Evolutionary conservation across 2,888 invertebrate genomes (phyloP).

Genomic region (Laothoe populi): DNA sequence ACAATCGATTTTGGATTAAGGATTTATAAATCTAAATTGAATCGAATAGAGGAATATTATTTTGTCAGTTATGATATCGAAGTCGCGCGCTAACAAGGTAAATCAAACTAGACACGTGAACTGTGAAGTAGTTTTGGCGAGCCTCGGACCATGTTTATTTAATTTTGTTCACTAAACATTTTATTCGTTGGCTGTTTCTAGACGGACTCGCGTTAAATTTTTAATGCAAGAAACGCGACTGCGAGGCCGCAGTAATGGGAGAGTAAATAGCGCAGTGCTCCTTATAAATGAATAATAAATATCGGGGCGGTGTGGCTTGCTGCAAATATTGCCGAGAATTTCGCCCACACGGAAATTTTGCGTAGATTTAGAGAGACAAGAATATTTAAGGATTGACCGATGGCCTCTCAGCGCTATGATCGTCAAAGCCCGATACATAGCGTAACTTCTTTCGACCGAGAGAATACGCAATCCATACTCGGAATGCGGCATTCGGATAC

Average conservation of each 20-base stretch:
- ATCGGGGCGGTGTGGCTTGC: conserved; percentile 58
- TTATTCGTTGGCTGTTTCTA: conserved; percentile 48
- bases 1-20: conserved; percentile 48
- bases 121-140: conserved; percentile 22
- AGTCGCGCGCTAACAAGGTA: conserved; percentile 27
- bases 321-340: conserved; percentile 62
- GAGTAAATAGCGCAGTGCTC: conserved; percentile 78
- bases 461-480: background rate
- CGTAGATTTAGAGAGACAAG: conserved; percentile 21
- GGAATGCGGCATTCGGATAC: background rate
- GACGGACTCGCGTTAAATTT: conserved; percentile 68
- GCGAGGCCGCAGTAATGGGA: conserved; percentile 70
- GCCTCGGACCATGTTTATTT: conserved; percentile 45
- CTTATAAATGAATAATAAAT: conserved; percentile 79
- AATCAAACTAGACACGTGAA: conserved; percentile 29
- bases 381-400: conserved; percentile 30
- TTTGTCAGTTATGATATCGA: background rate
- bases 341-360: conserved; percentile 28
- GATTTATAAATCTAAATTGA: conserved; percentile 32
- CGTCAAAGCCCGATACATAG: background rate
- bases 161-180: conserved; percentile 53
- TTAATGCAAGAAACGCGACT: conserved; percentile 75
- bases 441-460: conserved; percentile 2
- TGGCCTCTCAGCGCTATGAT: conserved; percentile 6
- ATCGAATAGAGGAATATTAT: conserved; percentile 15